Evolutionary conservation across 1,140 invertebrate genomes (phyloP).

Genomic region (Drosophila miranda): DNA sequence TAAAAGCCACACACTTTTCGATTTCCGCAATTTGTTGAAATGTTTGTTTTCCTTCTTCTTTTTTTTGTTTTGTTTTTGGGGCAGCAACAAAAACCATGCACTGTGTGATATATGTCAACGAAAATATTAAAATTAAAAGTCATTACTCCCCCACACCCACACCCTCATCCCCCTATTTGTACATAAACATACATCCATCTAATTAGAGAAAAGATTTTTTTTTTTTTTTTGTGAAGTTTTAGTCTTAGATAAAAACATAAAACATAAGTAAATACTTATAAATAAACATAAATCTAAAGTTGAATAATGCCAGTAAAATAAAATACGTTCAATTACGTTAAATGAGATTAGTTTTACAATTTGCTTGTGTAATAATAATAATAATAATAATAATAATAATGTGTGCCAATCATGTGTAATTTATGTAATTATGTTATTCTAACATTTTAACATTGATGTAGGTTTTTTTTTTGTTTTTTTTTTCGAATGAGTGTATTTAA

Average conservation of each 20-base stretch:
- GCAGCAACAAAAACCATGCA: constrained; percentile 41
- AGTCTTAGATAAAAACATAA: neutral
- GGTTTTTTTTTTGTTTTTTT: too few species aligned
- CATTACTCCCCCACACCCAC: constrained; percentile 16
- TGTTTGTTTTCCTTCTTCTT: constrained; percentile 7
- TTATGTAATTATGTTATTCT: constrained; percentile 62
- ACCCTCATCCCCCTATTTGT: constrained; percentile 43
- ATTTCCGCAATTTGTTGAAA: constrained; percentile 64
- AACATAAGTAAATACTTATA: constrained; percentile 17
- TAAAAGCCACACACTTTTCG: constrained; percentile 37
- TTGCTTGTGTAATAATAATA: constrained; percentile 39
- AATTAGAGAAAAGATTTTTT: constrained; percentile 5
- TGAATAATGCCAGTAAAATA: constrained; percentile 56
- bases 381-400: neutral
- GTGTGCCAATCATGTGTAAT: constrained; percentile 69
- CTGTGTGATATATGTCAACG: constrained; percentile 75
- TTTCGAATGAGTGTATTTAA: too few species aligned
- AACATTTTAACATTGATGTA: constrained; percentile 12
- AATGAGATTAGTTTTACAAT: constrained; percentile 60
- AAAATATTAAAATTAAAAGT: constrained; percentile 69
- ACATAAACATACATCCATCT: constrained; percentile 49
- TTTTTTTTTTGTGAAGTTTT: too few species aligned
- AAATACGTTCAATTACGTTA: constrained; percentile 54
- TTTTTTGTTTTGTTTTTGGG: constrained; percentile 39
- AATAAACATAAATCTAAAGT: constrained; percentile 54